Conservation (phyloP, 2,113 vertebrate species). For the Eonycteris spelaea region DNA sequence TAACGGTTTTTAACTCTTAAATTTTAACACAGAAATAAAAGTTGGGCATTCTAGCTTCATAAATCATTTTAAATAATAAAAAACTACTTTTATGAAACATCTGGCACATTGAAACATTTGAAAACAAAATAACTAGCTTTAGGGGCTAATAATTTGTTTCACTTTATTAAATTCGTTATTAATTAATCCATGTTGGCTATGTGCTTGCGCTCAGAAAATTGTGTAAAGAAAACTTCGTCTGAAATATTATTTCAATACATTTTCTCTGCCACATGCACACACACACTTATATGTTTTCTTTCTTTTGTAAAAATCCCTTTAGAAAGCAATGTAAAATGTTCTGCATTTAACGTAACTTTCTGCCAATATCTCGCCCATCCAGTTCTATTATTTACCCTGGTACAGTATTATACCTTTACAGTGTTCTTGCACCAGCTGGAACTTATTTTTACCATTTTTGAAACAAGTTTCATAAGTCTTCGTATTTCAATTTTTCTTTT, state of each 20-base stretch:
- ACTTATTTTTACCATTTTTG: constrained; percentile 61
- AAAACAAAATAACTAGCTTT: constrained; percentile 63
- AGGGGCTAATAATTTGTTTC: constrained; percentile 64
- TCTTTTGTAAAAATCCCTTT: constrained; percentile 30
- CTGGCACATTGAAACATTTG: constrained; percentile 52
- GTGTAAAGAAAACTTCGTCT: constrained; percentile 16
- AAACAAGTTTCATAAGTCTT: constrained; percentile 63
- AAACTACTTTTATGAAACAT: constrained; percentile 70
- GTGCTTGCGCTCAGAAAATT: constrained; percentile 22
- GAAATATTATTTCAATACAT: constrained; percentile 12
- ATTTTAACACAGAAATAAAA: constrained; percentile 68
- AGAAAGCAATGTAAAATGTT: constrained; percentile 27
- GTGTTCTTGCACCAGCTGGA: constrained; percentile 58
- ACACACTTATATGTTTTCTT: neutral
- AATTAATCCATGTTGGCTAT: constrained; percentile 40
- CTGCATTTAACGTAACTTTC: constrained; percentile 29
- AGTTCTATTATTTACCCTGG: constrained; percentile 33
- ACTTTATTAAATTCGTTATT: constrained; percentile 58
- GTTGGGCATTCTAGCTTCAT: constrained; percentile 41
- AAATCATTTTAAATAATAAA: constrained; percentile 66
- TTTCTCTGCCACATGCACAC: neutral
- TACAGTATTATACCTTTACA: neutral
- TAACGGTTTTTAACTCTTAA: constrained; percentile 62
- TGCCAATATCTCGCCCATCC: neutral
- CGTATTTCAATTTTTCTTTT: constrained; percentile 69